phyloP scores from a whole-genome alignment of 1,140 invertebrate species.

The Parapsyche elsis region DNA sequence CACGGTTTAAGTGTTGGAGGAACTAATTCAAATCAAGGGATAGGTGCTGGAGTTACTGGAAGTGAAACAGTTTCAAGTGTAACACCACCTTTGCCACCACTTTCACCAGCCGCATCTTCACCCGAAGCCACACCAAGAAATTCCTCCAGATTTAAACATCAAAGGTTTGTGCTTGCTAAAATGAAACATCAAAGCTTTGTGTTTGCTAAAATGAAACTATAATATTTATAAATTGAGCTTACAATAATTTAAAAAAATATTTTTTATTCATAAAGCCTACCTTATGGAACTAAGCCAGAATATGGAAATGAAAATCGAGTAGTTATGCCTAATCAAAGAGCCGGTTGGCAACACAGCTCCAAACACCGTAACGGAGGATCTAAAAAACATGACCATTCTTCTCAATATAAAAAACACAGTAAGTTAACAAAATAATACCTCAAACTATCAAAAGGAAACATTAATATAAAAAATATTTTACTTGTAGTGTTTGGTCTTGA shows the following conservation, averaged over 20 bases:
- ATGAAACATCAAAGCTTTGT: too few relatives aligned
- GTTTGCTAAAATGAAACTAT: too few relatives aligned
- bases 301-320: slow-evolving; percentile 60
- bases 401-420: slow-evolving; percentile 66
- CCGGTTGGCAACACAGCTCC: slow-evolving; percentile 60
- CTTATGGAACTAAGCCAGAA: slow-evolving; percentile 71
- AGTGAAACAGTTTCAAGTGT: slow-evolving; percentile 77
- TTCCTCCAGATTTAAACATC: slow-evolving; percentile 64
- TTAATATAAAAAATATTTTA: background rate
- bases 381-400: slow-evolving; percentile 62
- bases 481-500: slow-evolving; percentile 76
- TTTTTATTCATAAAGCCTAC: slow-evolving; percentile 62
- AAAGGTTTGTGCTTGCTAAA: slow-evolving; percentile 59
- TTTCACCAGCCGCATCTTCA: slow-evolving; percentile 73
- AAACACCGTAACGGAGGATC: slow-evolving; percentile 65
- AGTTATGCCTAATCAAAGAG: slow-evolving; percentile 55
- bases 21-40: slow-evolving; percentile 57
- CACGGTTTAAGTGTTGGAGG: slow-evolving; percentile 66
- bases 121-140: slow-evolving; percentile 64
- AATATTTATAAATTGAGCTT: too few relatives aligned
- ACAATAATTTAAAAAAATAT: background rate
- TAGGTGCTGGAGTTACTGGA: slow-evolving; percentile 67
- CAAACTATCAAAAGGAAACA: slow-evolving; percentile 18
- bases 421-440: slow-evolving; percentile 45
- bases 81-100: slow-evolving; percentile 80